Conservation (phyloP, 2,113 vertebrate species). For the Lamprotornis superbus region DNA sequence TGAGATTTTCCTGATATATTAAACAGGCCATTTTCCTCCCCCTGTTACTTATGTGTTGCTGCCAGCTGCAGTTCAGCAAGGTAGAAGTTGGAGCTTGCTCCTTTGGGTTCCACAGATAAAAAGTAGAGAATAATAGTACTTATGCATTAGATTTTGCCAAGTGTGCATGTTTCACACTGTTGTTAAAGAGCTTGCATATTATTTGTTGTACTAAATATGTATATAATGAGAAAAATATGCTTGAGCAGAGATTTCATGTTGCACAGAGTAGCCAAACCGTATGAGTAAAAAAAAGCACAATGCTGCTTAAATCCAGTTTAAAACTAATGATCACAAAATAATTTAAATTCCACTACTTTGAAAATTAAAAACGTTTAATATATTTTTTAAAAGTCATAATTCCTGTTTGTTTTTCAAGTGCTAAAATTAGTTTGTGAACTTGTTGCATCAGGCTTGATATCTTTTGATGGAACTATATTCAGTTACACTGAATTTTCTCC, state of each 20-base stretch:
- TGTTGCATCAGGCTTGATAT: background rate
- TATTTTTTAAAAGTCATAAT: background rate
- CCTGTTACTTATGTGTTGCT: slow-evolving; percentile 12
- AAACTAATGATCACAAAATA: background rate
- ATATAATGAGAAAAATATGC: slow-evolving; percentile 1
- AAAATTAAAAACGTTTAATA: background rate
- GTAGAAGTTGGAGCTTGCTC: slow-evolving; percentile 32
- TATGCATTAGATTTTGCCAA: background rate
- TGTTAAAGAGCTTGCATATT: background rate
- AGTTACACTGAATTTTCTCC: background rate
- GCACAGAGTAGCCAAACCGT: background rate
- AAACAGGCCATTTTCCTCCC: background rate
- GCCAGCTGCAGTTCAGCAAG: slow-evolving; percentile 47
- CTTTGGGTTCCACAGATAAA: background rate
- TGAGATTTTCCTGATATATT: slow-evolving; percentile 37
- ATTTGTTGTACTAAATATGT: slow-evolving; percentile 5
- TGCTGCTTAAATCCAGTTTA: background rate
- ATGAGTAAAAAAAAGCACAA: background rate
- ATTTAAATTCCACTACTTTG: background rate
- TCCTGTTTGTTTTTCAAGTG: background rate
- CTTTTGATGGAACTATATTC: background rate
- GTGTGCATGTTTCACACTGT: background rate
- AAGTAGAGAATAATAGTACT: background rate
- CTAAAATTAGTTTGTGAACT: background rate
- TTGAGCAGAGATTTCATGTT: background rate